Evolutionary conservation across 2,797 vertebrate genomes (phyloP), one percentile per base, ranked within the genome.

Genomic region (Vipera latastei): DNA sequence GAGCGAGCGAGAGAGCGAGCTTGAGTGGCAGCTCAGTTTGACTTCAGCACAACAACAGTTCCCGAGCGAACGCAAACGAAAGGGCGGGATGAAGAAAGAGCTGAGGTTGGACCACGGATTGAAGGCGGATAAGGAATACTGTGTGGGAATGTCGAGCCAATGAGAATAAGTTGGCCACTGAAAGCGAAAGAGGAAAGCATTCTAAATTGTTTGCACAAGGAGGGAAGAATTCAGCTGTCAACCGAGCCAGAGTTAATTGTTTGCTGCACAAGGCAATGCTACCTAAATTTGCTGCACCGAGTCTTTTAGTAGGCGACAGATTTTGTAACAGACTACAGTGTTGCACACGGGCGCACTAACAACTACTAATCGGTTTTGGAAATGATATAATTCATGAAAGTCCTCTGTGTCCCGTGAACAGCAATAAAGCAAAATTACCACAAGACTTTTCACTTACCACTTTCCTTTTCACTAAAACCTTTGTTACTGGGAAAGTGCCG

Each of bases 81-180:
- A 44, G 61, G 85, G 55, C 12, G 88, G 87, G 89, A 57, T 63
- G 89, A 1, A 0, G 5, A 14, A 87, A 85, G 69, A 91, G 89
- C 94, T 94, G 95, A 3, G 95, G 91, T 93, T 83, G 96, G 96
- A 1, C 65, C 44, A 53, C 4, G 0, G 0, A 0, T 1, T 26
- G 86, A 2, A 91, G 96, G 94, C 87, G 94, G 94, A 1, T 6
- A 3, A 92, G 89, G 93, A 95, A 93, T 90, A 93, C 91, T 25
- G 38, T 44, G 38, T 44, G 22, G 22, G 38, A 48, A 0, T 0
- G 51, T 0, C 0, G 3, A 59, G 18, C 93, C 95, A 95, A 2
- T 94, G 89, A 65, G 0, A 86, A 14, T 0, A 25, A 25, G 2
- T 0, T 0, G 0, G 1, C 0, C 0, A 0, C 0, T 90, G 93